A percentile compares a stretch with the other conserved stretches of the same genome.
phyloP scores from a whole-genome alignment of 2,113 vertebrate species.

The Chrysochloris asiatica region DNA sequence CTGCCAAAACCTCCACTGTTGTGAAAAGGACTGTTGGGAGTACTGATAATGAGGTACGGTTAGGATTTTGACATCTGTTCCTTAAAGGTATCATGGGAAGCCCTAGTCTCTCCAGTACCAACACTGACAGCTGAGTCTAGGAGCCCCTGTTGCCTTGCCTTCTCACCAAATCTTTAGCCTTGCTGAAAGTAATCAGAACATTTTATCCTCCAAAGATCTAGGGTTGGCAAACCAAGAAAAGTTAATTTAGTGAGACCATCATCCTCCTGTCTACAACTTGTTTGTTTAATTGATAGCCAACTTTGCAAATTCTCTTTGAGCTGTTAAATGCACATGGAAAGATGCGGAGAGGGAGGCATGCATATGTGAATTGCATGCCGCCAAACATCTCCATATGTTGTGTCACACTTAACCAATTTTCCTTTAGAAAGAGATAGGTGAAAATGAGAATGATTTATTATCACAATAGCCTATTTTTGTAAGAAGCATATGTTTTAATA shows the following conservation, averaged over 20 bases:
- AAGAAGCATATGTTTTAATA: slow-evolving; percentile 13
- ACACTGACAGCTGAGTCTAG: background rate
- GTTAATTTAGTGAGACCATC: background rate
- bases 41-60: background rate
- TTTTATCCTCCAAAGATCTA: background rate
- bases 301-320: slow-evolving; percentile 26
- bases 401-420: background rate
- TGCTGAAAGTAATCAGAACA: background rate
- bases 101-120: background rate
- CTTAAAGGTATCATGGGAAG: background rate
- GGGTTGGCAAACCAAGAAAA: background rate
- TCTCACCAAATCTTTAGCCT: background rate
- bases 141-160: background rate
- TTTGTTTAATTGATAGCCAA: slow-evolving; percentile 46
- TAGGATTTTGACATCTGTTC: slow-evolving; percentile 4
- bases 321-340: background rate
- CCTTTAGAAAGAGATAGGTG: background rate
- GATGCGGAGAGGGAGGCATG: background rate
- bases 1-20: background rate
- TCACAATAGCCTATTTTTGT: slow-evolving; percentile 18
- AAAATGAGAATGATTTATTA: slow-evolving; percentile 23
- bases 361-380: background rate
- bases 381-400: background rate
- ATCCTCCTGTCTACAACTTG: background rate
- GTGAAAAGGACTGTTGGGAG: slow-evolving; percentile 9